phyloP scores from a whole-genome alignment of 1,140 invertebrate genomes.

The Caenorhabditis tropicalis region DNA sequence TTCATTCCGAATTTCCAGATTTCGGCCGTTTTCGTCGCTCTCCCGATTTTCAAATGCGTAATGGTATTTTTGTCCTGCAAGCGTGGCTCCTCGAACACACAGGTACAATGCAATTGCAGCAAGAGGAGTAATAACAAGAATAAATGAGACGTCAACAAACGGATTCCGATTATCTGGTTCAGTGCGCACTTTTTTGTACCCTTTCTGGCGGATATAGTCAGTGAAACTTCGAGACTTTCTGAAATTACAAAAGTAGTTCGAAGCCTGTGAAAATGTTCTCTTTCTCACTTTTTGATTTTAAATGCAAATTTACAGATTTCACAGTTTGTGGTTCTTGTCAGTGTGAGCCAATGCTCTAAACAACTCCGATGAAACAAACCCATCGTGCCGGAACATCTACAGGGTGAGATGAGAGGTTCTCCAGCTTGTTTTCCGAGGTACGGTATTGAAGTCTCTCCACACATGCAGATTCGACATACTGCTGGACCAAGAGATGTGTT shows the following conservation, averaged over 20 bases:
- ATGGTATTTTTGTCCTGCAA: conserved; percentile 11
- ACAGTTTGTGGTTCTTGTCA: conserved; percentile 39
- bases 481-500: conserved; percentile 41
- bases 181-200: not conserved
- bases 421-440: conserved; percentile 40
- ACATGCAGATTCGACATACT: conserved; percentile 42
- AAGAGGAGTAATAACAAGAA: not conserved
- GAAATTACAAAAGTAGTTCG: conserved; percentile 13
- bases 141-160: not conserved
- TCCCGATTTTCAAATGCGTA: conserved; percentile 17
- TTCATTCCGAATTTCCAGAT: not conserved
- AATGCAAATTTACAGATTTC: conserved; percentile 49
- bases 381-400: conserved; percentile 42
- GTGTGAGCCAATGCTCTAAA: conserved; percentile 48
- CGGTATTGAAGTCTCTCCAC: conserved; percentile 45
- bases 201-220: conserved; percentile 34
- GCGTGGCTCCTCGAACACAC: not conserved
- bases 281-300: conserved; percentile 25
- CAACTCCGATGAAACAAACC: conserved; percentile 50
- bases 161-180: conserved; percentile 19
- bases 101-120: not conserved
- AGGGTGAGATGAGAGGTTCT: conserved; percentile 46
- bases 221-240: conserved; percentile 37
- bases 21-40: not conserved
- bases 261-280: not conserved